A percentile compares a stretch with the other conserved stretches of the same genome.
These are phyloP conservation scores for Cyrtodaria siliqua DNA, from an alignment of 2,888 invertebrate genomes.

Conservation along the genomic window DNA sequence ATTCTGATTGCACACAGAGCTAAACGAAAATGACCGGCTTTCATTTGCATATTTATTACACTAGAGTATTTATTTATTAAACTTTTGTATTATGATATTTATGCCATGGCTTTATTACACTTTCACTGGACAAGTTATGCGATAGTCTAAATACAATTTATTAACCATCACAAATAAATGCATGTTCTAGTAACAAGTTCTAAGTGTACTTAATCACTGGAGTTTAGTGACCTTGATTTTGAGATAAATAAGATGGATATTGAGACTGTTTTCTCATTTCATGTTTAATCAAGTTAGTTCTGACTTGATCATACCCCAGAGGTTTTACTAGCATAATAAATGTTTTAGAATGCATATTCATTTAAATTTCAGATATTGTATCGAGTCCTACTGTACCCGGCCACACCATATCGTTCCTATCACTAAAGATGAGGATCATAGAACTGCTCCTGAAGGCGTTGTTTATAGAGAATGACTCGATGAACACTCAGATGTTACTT, in stretches of 20 bases:
- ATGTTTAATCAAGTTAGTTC: neutral
- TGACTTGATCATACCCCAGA: neutral
- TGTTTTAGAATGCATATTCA: neutral
- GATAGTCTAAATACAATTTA: no score
- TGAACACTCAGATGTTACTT: constrained; percentile 95
- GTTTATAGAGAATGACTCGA: constrained; percentile 93
- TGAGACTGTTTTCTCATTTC: neutral
- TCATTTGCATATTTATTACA: no score
- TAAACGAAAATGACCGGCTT: no score
- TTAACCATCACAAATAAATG: no score
- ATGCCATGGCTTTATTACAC: no score
- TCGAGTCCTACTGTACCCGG: constrained; percentile 67
- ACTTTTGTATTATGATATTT: no score
- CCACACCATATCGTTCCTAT: constrained; percentile 80
- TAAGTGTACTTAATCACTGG: no score
- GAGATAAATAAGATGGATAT: neutral
- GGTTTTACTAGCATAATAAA: neutral
- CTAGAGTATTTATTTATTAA: no score
- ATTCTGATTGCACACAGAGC: no score
- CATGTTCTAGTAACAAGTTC: no score
- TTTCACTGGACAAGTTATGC: no score
- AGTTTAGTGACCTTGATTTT: no score
- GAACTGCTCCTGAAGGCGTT: constrained; percentile 94
- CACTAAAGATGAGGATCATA: constrained; percentile 81
- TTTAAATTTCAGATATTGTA: constrained; percentile 70